phyloP scores from a whole-genome alignment of 2,888 invertebrate species.

The Anagyrus pseudococci region DNA sequence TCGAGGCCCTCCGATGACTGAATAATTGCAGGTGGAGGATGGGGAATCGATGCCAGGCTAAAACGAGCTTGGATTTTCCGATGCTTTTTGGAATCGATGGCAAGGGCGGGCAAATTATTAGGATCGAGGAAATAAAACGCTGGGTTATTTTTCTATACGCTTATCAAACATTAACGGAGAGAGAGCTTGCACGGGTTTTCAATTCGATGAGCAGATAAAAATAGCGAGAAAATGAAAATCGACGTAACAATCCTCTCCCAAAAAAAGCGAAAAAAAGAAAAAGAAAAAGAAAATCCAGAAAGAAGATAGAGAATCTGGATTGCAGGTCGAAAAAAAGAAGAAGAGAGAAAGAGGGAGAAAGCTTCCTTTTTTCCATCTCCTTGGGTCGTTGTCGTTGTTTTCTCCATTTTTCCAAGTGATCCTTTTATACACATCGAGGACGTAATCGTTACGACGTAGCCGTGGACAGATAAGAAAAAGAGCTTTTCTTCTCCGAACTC shows the following conservation, averaged over 20 bases:
- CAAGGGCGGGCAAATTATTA: no score
- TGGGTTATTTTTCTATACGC: no score
- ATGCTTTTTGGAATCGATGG: constrained; percentile 22
- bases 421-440: constrained; percentile 47
- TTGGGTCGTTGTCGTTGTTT: constrained; percentile 10
- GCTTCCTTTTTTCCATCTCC: constrained; percentile 25
- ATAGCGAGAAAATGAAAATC: no score
- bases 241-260: no score
- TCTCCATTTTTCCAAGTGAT: no score
- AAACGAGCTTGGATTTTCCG: constrained; percentile 41
- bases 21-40: constrained; percentile 44
- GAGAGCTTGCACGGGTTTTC: neutral
- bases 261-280: no score
- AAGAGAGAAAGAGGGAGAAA: constrained; percentile 5
- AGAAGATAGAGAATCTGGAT: constrained; percentile 6
- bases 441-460: constrained; percentile 54
- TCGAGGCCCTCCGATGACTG: constrained; percentile 35
- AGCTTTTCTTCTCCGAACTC: constrained; percentile 40
- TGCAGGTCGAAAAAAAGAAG: constrained; percentile 7
- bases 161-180: constrained; percentile 4
- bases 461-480: constrained; percentile 52
- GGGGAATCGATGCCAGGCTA: constrained; percentile 44
- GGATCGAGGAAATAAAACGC: no score
- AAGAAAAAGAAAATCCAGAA: no score
- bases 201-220: no score